Conservation (phyloP, 2,888 invertebrate species). For the Melanargia galathea region DNA sequence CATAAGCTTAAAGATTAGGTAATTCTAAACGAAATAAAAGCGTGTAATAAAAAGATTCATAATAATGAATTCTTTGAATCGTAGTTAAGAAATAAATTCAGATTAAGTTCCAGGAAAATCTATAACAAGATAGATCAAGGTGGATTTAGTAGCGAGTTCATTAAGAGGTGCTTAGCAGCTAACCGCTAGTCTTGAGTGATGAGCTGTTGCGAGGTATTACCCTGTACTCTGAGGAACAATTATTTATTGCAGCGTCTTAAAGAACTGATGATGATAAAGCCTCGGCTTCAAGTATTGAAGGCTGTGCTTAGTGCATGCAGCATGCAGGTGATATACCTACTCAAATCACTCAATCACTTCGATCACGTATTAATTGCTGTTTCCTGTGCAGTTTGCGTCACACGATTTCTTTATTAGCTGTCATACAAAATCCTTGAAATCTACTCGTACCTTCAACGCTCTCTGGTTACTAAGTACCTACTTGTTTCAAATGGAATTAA, state of each 20-base stretch:
- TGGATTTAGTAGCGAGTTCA: conserved; percentile 23
- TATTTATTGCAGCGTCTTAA: conserved; percentile 25
- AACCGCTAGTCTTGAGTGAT: conserved; percentile 28
- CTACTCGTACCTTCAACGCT: no score
- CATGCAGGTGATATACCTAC: not conserved
- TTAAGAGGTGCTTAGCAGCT: conserved; percentile 25
- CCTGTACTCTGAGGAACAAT: conserved; percentile 12
- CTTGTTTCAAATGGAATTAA: no score
- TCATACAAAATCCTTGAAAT: no score
- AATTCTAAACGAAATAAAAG: no score
- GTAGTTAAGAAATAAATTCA: conserved; percentile 14
- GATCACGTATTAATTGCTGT: not conserved
- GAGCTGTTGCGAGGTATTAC: conserved; percentile 20
- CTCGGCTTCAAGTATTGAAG: not conserved
- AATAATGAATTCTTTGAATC: no score
- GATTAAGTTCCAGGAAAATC: conserved; percentile 13
- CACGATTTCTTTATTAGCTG: no score
- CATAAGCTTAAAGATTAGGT: no score
- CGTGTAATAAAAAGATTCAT: no score
- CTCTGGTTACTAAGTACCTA: no score
- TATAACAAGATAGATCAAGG: conserved; percentile 24
- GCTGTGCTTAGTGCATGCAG: not conserved
- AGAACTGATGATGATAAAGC: conserved; percentile 18
- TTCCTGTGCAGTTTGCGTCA: not conserved
- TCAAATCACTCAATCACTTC: not conserved